Base-by-base conservation (phyloP, 2,797 vertebrate species). In the Tamandua tetradactyla region DNA sequence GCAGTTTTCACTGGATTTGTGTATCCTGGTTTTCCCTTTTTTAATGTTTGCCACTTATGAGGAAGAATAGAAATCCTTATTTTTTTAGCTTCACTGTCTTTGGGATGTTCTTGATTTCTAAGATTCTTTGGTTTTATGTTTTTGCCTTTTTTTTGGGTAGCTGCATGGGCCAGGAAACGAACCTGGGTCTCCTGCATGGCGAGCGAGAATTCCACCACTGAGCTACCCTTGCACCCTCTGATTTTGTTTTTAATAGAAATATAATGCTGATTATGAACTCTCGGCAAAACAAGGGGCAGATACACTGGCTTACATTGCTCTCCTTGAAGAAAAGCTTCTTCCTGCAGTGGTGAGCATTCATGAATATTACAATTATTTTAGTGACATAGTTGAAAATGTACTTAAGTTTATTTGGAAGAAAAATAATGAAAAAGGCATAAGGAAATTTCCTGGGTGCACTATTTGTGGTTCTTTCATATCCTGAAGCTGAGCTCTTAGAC, bases 281-380 rank as follows among this genome's bases (percentile, higher is more conserved):
- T 99, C 99, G 78, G 99, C 99, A 91, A 99, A 99, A 97, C 98
- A 99, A 98, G 99, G 99, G 86, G 99, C 99, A 69, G 99, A 99
- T 97, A 99, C 99, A 1, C 98, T 99, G 98, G 99, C 99, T 3
- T 99, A 99, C 96, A 99, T 99, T 44, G 99, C 99, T 79, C 98
- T 99, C 37, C 98, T 99, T 27, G 99, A 99, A 97, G 99, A 99
- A 97, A 99, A 99, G 81, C 98, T 99, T 14, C 98, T 98, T 93
- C 99, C 99, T 93, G 99, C 99, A 96, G 88, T 99, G 98, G 99
- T 99, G 98, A 98, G 97, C 95, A 64, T 57, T 69, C 87, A 62
- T 93, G 78, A 96, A 57, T 55, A 78, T 79, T 25, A 47, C 44
- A 88, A 40, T n/a, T 52, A 37, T 66, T 75, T 87, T 64, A 76